Percentiles rank a stretch among this genome's conserved stretches.
Evolutionary conservation across 92 coral and sea anemone genomes (phyloP).

Genomic region (Parazoanthus atlanticus): DNA sequence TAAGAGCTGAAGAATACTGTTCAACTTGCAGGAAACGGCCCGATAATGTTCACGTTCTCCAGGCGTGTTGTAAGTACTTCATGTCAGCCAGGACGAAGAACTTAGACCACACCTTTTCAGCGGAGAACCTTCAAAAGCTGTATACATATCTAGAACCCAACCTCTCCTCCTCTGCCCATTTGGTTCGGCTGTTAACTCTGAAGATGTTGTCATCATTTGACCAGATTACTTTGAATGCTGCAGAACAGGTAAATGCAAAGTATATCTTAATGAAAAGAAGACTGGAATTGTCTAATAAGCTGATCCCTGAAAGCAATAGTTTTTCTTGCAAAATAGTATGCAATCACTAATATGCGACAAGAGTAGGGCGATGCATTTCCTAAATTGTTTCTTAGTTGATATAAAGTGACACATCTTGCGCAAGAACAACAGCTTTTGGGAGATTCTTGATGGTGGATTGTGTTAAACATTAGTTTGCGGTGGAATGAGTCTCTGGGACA

Average conservation of each 20-base stretch:
- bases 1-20: neutral
- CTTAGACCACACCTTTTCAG: slow-evolving; percentile 46
- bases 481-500: no score
- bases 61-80: slow-evolving; percentile 63
- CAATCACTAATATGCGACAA: no score
- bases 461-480: no score
- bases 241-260: slow-evolving; percentile 55
- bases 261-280: no score
- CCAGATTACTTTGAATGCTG: slow-evolving; percentile 42
- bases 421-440: no score
- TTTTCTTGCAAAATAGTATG: no score
- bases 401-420: no score
- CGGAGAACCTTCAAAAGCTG: slow-evolving; percentile 54
- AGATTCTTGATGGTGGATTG: no score
- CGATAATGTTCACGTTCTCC: slow-evolving; percentile 74
- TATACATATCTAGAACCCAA: slow-evolving; percentile 62
- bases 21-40: slow-evolving; percentile 60
- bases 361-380: no score
- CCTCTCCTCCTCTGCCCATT: slow-evolving; percentile 80
- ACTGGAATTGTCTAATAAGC: neutral
- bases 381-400: no score
- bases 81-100: slow-evolving; percentile 51
- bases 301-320: neutral
- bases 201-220: slow-evolving; percentile 76
- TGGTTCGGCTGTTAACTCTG: slow-evolving; percentile 76